These are phyloP conservation scores for Drosophila borealis DNA, from an alignment of 2,888 invertebrate species.

Conservation along the genomic window DNA sequence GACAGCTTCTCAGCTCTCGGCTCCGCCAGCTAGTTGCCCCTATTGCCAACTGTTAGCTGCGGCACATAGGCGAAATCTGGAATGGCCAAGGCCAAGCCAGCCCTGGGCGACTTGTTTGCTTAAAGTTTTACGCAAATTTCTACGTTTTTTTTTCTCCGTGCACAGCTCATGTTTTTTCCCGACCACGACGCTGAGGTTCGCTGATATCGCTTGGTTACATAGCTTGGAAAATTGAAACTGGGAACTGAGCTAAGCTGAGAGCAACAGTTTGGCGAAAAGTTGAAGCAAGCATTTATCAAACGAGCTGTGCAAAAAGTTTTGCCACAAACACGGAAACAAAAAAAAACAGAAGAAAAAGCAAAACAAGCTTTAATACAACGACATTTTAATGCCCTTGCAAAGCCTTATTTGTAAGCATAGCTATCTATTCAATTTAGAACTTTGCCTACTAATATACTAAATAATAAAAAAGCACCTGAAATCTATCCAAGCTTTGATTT, in stretches of 20 bases:
- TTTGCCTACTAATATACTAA: not conserved
- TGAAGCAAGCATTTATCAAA: constrained; percentile 73
- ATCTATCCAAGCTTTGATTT: too few species aligned
- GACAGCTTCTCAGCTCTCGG: constrained; percentile 37
- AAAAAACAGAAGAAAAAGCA: constrained; percentile 21
- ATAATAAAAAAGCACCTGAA: too few species aligned
- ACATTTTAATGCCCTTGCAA: constrained; percentile 47
- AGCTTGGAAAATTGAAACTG: constrained; percentile 32
- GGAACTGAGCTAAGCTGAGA: constrained; percentile 37
- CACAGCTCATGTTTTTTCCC: not conserved
- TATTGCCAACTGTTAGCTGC: constrained; percentile 5
- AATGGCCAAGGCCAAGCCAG: constrained; percentile 38
- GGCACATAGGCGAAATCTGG: constrained; percentile 27
- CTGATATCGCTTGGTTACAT: constrained; percentile 56
- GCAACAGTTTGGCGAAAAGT: constrained; percentile 75
- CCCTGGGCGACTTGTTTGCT: constrained; percentile 60
- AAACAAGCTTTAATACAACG: constrained; percentile 16
- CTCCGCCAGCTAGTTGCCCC: constrained; percentile 20
- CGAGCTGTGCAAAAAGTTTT: constrained; percentile 59
- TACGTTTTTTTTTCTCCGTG: constrained; percentile 22
- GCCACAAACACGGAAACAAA: constrained; percentile 39
- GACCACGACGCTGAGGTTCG: constrained; percentile 43
- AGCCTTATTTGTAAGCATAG: not conserved
- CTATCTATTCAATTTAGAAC: not conserved
- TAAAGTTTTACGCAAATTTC: constrained; percentile 73